Evolutionary conservation across 1,140 invertebrate genomes (phyloP).

Genomic region (Glomeris maerens): DNA sequence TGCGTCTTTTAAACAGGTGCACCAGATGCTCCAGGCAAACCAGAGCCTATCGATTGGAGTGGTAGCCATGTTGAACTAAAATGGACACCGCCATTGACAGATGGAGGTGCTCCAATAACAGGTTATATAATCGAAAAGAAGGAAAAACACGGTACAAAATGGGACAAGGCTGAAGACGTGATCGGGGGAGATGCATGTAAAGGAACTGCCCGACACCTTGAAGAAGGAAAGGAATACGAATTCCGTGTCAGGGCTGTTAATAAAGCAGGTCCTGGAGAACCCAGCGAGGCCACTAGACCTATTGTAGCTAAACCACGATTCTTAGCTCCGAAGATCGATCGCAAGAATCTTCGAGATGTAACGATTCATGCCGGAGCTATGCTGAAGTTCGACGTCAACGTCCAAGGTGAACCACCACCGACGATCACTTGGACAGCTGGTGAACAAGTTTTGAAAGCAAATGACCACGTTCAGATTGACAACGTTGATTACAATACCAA

Average conservation of each 20-base stretch:
- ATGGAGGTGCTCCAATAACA: slow-evolving; percentile 82
- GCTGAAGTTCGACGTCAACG: slow-evolving; percentile 79
- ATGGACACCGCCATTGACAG: slow-evolving; percentile 53
- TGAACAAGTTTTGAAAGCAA: slow-evolving; percentile 36
- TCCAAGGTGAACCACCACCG: slow-evolving; percentile 82
- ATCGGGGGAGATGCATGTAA: slow-evolving; percentile 46
- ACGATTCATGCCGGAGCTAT: slow-evolving; percentile 78
- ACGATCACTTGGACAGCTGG: slow-evolving; percentile 73
- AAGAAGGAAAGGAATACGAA: slow-evolving; percentile 95
- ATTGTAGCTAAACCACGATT: slow-evolving; percentile 83
- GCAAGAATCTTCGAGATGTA: slow-evolving; percentile 71
- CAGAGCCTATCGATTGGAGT: slow-evolving; percentile 80
- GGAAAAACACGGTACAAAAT: slow-evolving; percentile 77
- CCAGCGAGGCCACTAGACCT: slow-evolving; percentile 64
- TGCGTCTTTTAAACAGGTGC: slow-evolving; percentile 42
- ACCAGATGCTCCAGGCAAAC: slow-evolving; percentile 65
- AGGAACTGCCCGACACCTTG: slow-evolving; percentile 65
- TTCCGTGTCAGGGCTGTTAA: slow-evolving; percentile 95
- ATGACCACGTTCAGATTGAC: slow-evolving; percentile 48
- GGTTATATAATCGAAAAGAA: slow-evolving; percentile 90
- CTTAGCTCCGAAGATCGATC: slow-evolving; percentile 87
- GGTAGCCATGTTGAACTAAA: slow-evolving; percentile 75
- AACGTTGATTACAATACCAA: slow-evolving; percentile 78
- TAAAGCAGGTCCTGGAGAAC: slow-evolving; percentile 81
- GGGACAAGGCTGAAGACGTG: slow-evolving; percentile 78